Conservation (phyloP, 2,888 invertebrate species). For the Dione juno region DNA sequence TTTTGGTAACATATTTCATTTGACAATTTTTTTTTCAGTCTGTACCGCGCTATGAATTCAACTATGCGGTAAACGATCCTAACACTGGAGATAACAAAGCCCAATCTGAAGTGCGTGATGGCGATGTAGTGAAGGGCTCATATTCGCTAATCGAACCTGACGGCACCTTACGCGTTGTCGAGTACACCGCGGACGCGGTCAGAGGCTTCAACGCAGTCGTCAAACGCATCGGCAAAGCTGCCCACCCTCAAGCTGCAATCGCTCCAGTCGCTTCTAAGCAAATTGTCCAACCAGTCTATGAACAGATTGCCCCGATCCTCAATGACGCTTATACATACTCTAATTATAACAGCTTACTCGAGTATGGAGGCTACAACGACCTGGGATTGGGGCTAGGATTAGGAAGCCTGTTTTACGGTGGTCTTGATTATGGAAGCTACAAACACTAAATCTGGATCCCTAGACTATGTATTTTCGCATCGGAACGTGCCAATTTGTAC, state of each 20-base stretch:
- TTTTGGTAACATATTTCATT: not conserved
- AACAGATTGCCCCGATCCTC: slow-evolving; percentile 36
- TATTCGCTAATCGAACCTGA: slow-evolving; percentile 77
- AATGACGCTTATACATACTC: slow-evolving; percentile 19
- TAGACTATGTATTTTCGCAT: slow-evolving; percentile 33
- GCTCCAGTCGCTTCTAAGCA: slow-evolving; percentile 39
- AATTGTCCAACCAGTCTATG: slow-evolving; percentile 39
- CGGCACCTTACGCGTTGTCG: slow-evolving; percentile 74
- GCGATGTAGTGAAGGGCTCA: slow-evolving; percentile 74
- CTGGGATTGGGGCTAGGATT: slow-evolving; percentile 27
- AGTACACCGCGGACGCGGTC: slow-evolving; percentile 71
- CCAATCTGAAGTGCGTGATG: slow-evolving; percentile 73
- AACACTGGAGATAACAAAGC: slow-evolving; percentile 77
- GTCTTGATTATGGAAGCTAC: slow-evolving; percentile 40
- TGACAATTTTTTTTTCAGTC: slow-evolving; percentile 54
- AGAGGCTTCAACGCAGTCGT: slow-evolving; percentile 79
- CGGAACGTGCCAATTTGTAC: slow-evolving; percentile 30
- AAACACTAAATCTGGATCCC: slow-evolving; percentile 34
- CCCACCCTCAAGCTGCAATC: slow-evolving; percentile 60
- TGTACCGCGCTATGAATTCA: slow-evolving; percentile 74
- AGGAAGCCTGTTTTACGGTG: slow-evolving; percentile 32
- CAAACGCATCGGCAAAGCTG: slow-evolving; percentile 68
- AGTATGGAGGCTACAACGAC: slow-evolving; percentile 27
- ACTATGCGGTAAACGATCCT: slow-evolving; percentile 79
- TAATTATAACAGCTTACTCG: slow-evolving; percentile 12